Conservation (phyloP, 2,797 vertebrate genomes). For the Numenius phaeopus region DNA sequence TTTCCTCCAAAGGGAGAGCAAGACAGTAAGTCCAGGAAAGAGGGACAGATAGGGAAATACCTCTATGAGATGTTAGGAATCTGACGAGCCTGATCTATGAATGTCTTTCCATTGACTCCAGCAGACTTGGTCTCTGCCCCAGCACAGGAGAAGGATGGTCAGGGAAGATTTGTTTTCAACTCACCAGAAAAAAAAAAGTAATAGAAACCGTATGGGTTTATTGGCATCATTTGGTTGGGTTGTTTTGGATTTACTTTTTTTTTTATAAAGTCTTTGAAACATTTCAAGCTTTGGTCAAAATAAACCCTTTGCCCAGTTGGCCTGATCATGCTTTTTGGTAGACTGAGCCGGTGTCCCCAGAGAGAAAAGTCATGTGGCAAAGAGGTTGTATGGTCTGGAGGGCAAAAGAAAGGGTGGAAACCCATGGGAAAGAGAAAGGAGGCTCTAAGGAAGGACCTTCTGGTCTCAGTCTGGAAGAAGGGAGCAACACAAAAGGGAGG, state of each 20-base stretch:
- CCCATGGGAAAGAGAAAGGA: neutral
- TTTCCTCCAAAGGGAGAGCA: constrained; percentile 72
- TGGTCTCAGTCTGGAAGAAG: neutral
- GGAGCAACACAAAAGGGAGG: neutral
- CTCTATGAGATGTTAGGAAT: constrained; percentile 19
- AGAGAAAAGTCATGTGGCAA: neutral
- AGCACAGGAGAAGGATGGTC: neutral
- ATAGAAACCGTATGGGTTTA: neutral
- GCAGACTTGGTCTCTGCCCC: neutral
- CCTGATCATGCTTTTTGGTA: neutral
- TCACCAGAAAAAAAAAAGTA: neutral
- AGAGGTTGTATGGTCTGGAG: neutral
- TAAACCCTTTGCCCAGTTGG: neutral
- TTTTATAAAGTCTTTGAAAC: neutral
- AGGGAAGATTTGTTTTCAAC: neutral
- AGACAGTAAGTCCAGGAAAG: constrained; percentile 47
- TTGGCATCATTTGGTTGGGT: neutral
- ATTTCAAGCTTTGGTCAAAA: neutral
- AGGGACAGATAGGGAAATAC: constrained; percentile 59
- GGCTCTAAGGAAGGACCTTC: neutral
- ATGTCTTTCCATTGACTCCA: constrained; percentile 18
- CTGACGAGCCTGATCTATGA: constrained; percentile 12
- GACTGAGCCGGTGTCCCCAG: neutral
- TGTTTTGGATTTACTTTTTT: neutral
- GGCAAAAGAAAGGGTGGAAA: neutral